phyloP scores from a whole-genome alignment of 2,113 vertebrate species.

The Bostrychus sinensis region DNA sequence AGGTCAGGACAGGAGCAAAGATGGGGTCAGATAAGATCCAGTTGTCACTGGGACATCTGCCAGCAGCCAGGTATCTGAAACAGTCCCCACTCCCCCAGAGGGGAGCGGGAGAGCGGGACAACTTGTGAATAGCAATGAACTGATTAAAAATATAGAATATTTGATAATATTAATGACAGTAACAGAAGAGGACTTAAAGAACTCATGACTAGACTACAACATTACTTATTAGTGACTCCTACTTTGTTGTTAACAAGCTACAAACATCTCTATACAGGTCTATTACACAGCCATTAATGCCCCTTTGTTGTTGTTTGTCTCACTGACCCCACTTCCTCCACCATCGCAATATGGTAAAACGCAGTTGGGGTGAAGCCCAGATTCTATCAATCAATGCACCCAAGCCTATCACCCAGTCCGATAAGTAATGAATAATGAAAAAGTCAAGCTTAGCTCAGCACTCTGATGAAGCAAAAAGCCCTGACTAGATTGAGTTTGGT shows the following conservation, averaged over 20 bases:
- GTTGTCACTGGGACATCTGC: no score
- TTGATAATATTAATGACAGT: no score
- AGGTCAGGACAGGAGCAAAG: no score
- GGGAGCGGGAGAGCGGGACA: no score
- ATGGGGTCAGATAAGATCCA: no score
- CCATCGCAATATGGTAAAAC: neutral
- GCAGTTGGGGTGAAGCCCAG: conserved; percentile 10
- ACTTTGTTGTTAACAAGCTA: neutral
- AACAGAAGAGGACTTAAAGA: no score
- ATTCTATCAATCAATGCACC: conserved; percentile 12
- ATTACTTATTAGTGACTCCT: neutral
- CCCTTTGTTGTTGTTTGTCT: neutral
- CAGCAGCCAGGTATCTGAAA: no score
- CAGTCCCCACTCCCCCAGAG: no score
- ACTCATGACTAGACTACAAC: no score
- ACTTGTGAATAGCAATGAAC: no score
- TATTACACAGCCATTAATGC: neutral
- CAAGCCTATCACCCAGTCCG: neutral
- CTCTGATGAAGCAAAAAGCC: neutral
- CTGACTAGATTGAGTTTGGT: neutral
- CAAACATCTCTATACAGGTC: neutral
- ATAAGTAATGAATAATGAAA: conserved; percentile 10
- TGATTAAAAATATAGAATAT: no score
- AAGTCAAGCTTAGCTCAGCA: conserved; percentile 11
- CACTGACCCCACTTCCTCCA: neutral